Evolutionary conservation across 2,797 vertebrate genomes (phyloP).

Genomic region (Phylloscopus collybita): DNA sequence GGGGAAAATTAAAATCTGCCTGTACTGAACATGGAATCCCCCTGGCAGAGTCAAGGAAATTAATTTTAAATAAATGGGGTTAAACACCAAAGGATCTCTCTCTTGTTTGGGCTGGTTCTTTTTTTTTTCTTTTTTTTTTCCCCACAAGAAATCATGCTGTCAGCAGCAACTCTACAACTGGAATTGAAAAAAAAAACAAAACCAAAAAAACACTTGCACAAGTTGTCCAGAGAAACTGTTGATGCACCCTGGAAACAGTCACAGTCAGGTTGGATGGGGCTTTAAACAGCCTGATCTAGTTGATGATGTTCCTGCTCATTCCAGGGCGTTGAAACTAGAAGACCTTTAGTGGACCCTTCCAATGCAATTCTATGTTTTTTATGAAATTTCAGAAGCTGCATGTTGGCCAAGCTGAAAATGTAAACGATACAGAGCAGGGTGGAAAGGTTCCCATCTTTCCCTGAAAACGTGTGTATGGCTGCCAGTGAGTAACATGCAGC

Average conservation of each 20-base stretch:
- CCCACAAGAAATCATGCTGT: rapidly evolving
- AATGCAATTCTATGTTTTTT: background rate
- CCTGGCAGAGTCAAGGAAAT: background rate
- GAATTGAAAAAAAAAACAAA: background rate
- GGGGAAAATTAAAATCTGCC: background rate
- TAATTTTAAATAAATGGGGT: background rate
- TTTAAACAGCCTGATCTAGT: background rate
- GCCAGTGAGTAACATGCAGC: background rate
- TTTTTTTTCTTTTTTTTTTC: background rate
- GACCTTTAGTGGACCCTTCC: background rate
- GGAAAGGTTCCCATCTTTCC: background rate
- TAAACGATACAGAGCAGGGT: background rate
- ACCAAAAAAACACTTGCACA: background rate
- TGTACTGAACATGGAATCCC: background rate
- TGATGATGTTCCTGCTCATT: background rate
- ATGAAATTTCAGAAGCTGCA: background rate
- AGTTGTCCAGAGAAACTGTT: background rate
- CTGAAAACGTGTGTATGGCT: background rate
- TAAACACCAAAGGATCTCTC: background rate
- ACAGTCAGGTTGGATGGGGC: background rate
- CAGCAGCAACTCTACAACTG: background rate
- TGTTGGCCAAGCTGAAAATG: background rate
- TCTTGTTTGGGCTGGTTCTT: background rate
- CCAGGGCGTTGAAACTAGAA: background rate
- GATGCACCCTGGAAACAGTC: background rate